These are phyloP conservation scores for Nettapus auritus DNA, from an alignment of 2,113 vertebrate genomes.

Conservation along the genomic window DNA sequence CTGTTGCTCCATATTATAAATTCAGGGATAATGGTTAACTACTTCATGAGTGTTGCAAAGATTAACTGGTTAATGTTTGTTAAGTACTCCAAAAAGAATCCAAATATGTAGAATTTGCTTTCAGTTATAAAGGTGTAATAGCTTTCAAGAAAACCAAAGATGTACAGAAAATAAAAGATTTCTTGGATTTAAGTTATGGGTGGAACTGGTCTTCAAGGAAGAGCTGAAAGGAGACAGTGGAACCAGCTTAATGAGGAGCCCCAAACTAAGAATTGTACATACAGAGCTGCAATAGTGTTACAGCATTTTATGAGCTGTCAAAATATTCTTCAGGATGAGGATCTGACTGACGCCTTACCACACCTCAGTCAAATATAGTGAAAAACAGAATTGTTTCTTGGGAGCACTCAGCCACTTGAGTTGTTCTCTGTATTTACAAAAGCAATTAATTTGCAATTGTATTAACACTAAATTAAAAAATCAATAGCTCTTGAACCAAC, in stretches of 20 bases:
- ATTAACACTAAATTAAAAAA: background rate
- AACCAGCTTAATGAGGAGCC: background rate
- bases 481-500: background rate
- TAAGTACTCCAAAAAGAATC: background rate
- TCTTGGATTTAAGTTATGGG: background rate
- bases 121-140: background rate
- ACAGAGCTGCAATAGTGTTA: background rate
- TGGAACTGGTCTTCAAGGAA: background rate
- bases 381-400: background rate
- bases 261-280: background rate
- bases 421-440: background rate
- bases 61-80: constrained; percentile 60
- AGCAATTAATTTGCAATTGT: background rate
- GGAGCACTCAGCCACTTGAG: background rate
- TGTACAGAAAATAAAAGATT: background rate
- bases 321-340: background rate
- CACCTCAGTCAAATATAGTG: background rate
- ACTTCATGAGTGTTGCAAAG: background rate
- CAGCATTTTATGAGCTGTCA: background rate
- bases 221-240: background rate
- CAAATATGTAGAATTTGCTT: background rate
- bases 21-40: constrained; percentile 43
- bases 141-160: background rate
- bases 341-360: background rate
- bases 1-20: background rate